phyloP scores from a whole-genome alignment of 2,797 vertebrate species.

The Alectoris magna region DNA sequence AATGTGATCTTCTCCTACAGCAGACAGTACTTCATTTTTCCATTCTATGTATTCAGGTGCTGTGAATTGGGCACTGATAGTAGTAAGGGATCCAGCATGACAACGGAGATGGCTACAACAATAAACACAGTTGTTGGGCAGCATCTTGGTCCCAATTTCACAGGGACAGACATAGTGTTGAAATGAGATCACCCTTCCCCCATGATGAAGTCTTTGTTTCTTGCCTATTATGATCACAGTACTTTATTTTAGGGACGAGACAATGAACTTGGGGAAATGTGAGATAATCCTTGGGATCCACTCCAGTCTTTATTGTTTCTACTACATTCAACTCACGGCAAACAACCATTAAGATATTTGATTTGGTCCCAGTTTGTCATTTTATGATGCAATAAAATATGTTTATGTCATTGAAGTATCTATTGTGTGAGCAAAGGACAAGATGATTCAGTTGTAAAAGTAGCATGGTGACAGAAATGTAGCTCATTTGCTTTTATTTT shows the following conservation, averaged over 20 bases:
- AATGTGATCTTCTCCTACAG: not conserved
- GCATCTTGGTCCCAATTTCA: not conserved
- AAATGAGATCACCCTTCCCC: not conserved
- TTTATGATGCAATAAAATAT: not conserved
- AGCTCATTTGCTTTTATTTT: not conserved
- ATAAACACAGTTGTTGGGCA: not conserved
- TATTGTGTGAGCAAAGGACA: not conserved
- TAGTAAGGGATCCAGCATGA: not conserved
- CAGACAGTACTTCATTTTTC: not conserved
- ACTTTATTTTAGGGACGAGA: not conserved
- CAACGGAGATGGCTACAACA: not conserved
- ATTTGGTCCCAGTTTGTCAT: not conserved
- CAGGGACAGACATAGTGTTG: not conserved
- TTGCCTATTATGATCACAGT: not conserved
- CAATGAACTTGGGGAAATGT: not conserved
- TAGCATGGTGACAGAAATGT: not conserved
- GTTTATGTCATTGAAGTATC: not conserved
- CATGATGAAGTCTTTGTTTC: not conserved
- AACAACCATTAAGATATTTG: not conserved
- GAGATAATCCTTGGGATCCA: not conserved
- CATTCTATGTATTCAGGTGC: not conserved
- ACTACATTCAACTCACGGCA: not conserved
- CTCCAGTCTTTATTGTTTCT: not conserved
- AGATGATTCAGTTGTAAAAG: not conserved
- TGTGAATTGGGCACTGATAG: not conserved